Conservation (phyloP, 2,797 vertebrate genomes). For the Eospalax fontanierii region DNA sequence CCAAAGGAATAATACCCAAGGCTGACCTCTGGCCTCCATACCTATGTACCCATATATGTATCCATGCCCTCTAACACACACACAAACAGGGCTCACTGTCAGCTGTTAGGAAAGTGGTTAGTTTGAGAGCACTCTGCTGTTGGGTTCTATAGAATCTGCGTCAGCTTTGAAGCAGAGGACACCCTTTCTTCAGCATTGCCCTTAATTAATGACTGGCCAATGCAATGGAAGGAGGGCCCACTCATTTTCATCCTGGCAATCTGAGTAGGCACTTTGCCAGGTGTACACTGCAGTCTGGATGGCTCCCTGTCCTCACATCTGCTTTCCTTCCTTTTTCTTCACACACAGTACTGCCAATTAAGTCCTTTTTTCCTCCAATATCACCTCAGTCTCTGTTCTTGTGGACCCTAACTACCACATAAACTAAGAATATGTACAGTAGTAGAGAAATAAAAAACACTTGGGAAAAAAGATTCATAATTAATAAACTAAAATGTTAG, state of each 20-base stretch:
- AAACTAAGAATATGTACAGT: background rate
- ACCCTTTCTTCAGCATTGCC: background rate
- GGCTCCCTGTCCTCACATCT: background rate
- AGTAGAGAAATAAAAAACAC: conserved; percentile 8
- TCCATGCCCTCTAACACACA: background rate
- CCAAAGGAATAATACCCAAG: too few species aligned
- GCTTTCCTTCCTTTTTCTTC: background rate
- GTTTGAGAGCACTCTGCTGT: background rate
- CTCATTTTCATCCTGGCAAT: background rate
- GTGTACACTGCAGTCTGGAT: background rate
- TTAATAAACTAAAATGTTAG: conserved; percentile 53
- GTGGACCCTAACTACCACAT: background rate
- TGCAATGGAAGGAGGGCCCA: background rate
- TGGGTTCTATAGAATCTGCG: background rate
- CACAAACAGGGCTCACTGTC: background rate
- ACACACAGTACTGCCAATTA: too few species aligned
- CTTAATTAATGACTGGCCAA: background rate
- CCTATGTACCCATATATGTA: background rate
- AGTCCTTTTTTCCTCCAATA: background rate
- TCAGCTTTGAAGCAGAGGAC: background rate
- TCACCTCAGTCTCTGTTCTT: background rate
- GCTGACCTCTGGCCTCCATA: background rate
- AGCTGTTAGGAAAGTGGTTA: background rate
- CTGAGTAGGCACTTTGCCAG: background rate
- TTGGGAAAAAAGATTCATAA: too few species aligned